phyloP scores from a whole-genome alignment of 1,140 invertebrate species.

The Tribolium madens region DNA sequence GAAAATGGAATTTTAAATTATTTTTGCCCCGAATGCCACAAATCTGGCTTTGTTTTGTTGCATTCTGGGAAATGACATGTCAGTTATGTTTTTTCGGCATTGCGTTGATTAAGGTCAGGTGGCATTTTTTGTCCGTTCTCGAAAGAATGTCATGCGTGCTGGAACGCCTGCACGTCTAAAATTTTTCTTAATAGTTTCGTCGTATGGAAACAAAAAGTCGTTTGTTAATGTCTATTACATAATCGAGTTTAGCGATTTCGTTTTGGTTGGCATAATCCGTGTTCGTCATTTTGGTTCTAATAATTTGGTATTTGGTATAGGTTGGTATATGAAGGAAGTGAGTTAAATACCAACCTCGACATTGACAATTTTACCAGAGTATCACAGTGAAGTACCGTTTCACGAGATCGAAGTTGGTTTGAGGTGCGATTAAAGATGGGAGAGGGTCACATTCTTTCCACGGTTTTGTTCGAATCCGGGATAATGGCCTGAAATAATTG shows the following conservation, averaged over 20 bases:
- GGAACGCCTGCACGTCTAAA: neutral
- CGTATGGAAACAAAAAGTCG: neutral
- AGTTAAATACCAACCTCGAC: slow-evolving; percentile 49
- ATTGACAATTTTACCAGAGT: slow-evolving; percentile 50
- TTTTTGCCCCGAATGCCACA: neutral
- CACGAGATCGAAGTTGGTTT: slow-evolving; percentile 46
- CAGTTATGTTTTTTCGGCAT: neutral
- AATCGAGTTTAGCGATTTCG: neutral
- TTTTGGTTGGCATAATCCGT: too few species aligned
- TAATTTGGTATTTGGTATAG: neutral
- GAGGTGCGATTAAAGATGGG: slow-evolving; percentile 46
- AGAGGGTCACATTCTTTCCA: slow-evolving; percentile 49
- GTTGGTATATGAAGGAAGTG: slow-evolving; percentile 27
- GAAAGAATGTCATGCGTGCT: neutral
- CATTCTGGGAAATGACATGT: neutral
- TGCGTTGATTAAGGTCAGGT: neutral
- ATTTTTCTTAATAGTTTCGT: neutral
- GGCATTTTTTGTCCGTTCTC: neutral
- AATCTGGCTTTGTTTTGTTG: neutral
- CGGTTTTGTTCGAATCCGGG: slow-evolving; percentile 34
- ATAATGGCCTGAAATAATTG: slow-evolving; percentile 37
- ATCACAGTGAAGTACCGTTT: slow-evolving; percentile 52
- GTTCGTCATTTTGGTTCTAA: neutral
- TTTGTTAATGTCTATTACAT: neutral
- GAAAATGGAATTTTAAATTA: neutral